These are phyloP conservation scores for Dicaeum eximium DNA, from an alignment of 2,113 vertebrate species.

Conservation along the genomic window DNA sequence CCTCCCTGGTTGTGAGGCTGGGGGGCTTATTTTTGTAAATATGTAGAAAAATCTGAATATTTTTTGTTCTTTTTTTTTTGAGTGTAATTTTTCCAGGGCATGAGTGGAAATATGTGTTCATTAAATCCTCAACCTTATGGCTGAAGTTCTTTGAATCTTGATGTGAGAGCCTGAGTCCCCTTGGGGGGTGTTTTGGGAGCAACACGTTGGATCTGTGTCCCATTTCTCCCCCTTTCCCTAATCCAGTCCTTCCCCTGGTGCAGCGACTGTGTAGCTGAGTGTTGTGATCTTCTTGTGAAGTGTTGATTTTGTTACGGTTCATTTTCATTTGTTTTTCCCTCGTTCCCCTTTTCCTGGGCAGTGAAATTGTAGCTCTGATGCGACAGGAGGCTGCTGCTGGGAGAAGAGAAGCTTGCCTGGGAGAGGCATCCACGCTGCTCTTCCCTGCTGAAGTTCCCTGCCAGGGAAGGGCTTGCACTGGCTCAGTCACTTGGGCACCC, in stretches of 20 bases:
- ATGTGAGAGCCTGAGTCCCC: not conserved
- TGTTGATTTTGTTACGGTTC: not conserved
- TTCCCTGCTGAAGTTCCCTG: not conserved
- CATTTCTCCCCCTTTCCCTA: not conserved
- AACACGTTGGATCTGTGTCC: not conserved
- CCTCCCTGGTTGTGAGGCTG: slow-evolving; percentile 55
- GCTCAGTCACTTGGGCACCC: not conserved
- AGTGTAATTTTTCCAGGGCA: slow-evolving; percentile 37
- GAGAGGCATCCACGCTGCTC: not conserved
- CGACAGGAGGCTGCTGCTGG: not conserved
- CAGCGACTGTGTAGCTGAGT: slow-evolving; percentile 33
- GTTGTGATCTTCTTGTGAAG: slow-evolving; percentile 34
- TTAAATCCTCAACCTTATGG: slow-evolving; percentile 12
- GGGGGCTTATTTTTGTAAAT: slow-evolving; percentile 56
- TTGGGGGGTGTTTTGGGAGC: not conserved
- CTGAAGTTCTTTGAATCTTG: not conserved
- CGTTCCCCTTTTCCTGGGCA: not conserved
- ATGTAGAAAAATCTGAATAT: slow-evolving; percentile 44
- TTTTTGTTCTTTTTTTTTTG: not conserved
- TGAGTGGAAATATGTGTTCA: slow-evolving; percentile 15
- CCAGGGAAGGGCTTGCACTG: not conserved
- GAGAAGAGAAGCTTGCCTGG: not conserved
- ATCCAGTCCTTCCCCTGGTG: not conserved
- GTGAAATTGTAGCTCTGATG: not conserved
- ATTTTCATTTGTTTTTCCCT: too few relatives aligned